Percentiles rank a stretch among this genome's conserved stretches.
Conservation (phyloP, 2,113 vertebrate species). For the Gavia stellata region DNA sequence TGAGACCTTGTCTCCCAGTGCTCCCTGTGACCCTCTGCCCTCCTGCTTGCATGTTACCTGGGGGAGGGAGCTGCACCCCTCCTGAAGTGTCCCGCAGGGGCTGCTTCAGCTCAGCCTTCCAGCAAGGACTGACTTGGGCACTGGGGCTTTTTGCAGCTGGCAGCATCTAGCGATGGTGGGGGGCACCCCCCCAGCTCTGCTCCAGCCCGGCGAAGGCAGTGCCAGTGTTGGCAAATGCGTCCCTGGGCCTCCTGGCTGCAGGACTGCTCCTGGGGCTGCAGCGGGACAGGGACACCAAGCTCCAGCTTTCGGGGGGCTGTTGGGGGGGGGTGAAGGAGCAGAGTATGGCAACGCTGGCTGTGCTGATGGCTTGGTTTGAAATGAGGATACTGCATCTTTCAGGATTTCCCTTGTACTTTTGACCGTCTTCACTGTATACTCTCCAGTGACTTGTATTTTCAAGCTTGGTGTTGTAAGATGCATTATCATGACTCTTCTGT, state of each 20-base stretch:
- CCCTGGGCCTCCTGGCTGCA: not conserved
- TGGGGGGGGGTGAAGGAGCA: not conserved
- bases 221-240: not conserved
- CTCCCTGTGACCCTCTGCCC: not conserved
- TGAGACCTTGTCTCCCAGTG: not conserved
- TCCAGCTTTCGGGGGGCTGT: not conserved
- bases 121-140: not conserved
- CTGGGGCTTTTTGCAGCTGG: not conserved
- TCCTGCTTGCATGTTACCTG: not conserved
- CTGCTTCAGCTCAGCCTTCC: not conserved
- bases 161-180: fast-evolving
- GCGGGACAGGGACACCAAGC: not conserved
- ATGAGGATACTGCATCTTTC: slow-evolving; percentile 57
- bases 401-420: slow-evolving; percentile 37
- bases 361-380: not conserved
- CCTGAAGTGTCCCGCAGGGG: not conserved
- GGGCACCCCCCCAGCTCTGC: not conserved
- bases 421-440: slow-evolving; percentile 62
- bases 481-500: slow-evolving; percentile 18
- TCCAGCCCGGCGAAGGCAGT: not conserved
- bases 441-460: slow-evolving; percentile 60
- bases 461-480: slow-evolving; percentile 65
- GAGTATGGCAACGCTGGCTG: not conserved
- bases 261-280: not conserved
- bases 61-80: not conserved